Evolutionary conservation across 2,888 invertebrate genomes (phyloP).

Genomic region (Tenthredo livida): DNA sequence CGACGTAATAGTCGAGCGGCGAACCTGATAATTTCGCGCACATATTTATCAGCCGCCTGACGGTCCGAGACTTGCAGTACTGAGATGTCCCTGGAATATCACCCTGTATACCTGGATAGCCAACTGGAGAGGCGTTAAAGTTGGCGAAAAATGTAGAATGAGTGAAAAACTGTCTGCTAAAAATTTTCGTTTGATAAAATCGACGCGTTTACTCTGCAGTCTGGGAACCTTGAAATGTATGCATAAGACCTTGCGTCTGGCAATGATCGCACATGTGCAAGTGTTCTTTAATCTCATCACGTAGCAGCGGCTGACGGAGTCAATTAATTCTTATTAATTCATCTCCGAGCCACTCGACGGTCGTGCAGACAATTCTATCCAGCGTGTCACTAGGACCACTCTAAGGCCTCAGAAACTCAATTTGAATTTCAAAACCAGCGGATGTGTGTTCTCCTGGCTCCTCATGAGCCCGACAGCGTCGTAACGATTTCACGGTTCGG

Average conservation of each 20-base stretch:
- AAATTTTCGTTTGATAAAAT: neutral
- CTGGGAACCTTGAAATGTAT: neutral
- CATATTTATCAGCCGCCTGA: too few relatives aligned
- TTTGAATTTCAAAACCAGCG: conserved; percentile 42
- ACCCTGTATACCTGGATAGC: too few relatives aligned
- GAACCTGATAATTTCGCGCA: too few relatives aligned
- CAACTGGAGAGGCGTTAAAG: too few relatives aligned
- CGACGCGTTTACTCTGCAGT: neutral
- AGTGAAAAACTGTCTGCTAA: too few relatives aligned
- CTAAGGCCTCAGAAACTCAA: neutral
- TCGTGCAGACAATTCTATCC: conserved; percentile 29
- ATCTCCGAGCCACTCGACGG: neutral
- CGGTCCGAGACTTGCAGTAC: too few relatives aligned
- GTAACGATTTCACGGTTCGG: conserved; percentile 29
- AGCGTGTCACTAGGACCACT: neutral
- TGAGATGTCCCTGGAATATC: too few relatives aligned
- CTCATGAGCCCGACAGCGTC: neutral
- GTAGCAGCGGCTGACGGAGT: conserved; percentile 37
- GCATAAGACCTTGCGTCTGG: conserved; percentile 12
- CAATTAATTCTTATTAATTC: conserved; percentile 52
- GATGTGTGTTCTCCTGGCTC: neutral
- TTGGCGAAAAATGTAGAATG: too few relatives aligned
- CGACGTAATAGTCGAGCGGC: too few relatives aligned
- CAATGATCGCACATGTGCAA: conserved; percentile 8
- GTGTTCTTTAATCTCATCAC: conserved; percentile 35